Conservation (phyloP, 2,797 vertebrate genomes). For the Sebastes nivosus region DNA sequence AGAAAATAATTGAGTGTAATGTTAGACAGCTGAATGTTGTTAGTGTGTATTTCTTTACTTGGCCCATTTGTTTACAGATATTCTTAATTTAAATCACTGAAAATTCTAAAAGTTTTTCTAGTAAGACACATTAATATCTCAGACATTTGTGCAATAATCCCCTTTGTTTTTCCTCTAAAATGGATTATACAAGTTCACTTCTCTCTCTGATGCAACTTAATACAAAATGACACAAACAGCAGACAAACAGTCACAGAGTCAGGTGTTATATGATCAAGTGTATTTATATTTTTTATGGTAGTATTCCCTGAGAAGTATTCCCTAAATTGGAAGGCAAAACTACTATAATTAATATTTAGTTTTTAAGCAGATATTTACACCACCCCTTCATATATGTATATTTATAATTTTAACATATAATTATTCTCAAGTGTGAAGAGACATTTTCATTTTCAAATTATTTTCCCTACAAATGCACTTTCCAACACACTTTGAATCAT, state of each 20-base stretch:
- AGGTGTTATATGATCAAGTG: neutral
- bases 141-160: conserved; percentile 47
- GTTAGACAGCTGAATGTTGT: neutral
- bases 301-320: neutral
- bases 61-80: conserved; percentile 9
- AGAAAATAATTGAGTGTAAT: conserved; percentile 26
- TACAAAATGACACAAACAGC: conserved; percentile 23
- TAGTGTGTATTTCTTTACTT: neutral
- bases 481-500: neutral
- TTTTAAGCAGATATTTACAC: conserved; percentile 2
- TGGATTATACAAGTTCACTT: conserved; percentile 38
- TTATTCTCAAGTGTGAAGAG: neutral
- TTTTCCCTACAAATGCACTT: neutral
- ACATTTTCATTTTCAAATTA: neutral
- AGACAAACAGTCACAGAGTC: neutral
- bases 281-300: neutral
- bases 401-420: neutral
- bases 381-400: neutral
- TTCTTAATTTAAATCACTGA: conserved; percentile 31
- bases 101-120: conserved; percentile 19
- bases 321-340: neutral
- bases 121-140: conserved; percentile 46
- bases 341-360: neutral
- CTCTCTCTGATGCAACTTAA: conserved; percentile 9
- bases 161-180: conserved; percentile 46